A percentile compares a stretch with the other conserved stretches of the same genome.
These are phyloP conservation scores for Trididemnum nubilum DNA, from an alignment of 23 tunicate genomes.

Conservation along the genomic window DNA sequence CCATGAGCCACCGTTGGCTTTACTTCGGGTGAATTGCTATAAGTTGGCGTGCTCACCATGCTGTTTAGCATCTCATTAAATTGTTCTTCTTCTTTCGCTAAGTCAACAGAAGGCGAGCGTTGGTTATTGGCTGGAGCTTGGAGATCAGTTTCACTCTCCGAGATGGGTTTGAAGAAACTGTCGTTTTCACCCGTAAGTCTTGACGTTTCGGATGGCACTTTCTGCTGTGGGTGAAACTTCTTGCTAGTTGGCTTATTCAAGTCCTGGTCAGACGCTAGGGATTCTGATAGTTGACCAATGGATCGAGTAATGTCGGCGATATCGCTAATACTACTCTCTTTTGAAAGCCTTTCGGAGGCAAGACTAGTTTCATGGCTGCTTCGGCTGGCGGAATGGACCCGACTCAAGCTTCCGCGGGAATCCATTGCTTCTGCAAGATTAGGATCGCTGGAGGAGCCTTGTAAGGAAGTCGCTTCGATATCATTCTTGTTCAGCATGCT, in stretches of 20 bases:
- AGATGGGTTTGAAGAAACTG: background rate
- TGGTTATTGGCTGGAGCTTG: background rate
- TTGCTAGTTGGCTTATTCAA: background rate
- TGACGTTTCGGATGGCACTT: background rate
- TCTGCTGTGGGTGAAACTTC: background rate
- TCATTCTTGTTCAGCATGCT: background rate
- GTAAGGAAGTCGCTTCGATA: background rate
- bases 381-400: background rate
- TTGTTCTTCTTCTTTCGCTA: slow-evolving; percentile 69
- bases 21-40: background rate
- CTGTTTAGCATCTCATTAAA: slow-evolving; percentile 55
- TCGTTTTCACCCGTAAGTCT: background rate
- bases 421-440: slow-evolving; percentile 7
- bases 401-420: background rate
- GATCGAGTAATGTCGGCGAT: background rate
- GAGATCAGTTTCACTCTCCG: background rate
- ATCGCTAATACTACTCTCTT: slow-evolving; percentile 6
- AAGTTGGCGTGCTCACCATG: slow-evolving; percentile 27
- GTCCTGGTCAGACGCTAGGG: background rate
- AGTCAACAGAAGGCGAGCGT: background rate
- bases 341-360: background rate
- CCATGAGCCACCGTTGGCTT: slow-evolving; percentile 29
- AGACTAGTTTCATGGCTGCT: background rate
- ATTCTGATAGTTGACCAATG: background rate
- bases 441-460: slow-evolving; percentile 72